A percentile compares a stretch with the other conserved stretches of the same genome.
phyloP scores from a whole-genome alignment of 2,888 invertebrate species.

The Amorpha juglandis region DNA sequence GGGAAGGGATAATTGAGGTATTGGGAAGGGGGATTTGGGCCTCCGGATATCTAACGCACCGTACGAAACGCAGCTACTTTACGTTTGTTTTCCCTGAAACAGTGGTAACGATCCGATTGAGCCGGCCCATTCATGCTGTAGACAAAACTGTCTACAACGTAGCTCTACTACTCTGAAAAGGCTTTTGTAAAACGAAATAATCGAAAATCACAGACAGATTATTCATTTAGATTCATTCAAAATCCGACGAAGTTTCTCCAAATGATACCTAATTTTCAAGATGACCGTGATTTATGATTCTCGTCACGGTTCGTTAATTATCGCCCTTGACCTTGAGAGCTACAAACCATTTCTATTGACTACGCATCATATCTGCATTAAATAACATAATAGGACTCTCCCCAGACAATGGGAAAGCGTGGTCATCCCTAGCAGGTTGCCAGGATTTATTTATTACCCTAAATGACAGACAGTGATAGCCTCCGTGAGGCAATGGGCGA shows the following conservation, averaged over 20 bases:
- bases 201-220: no score
- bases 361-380: slow-evolving; percentile 21
- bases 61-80: no score
- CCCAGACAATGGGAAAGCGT: slow-evolving; percentile 19
- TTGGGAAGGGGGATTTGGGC: no score
- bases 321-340: slow-evolving; percentile 12
- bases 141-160: no score
- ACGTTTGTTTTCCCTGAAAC: no score
- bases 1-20: no score
- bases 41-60: no score
- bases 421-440: slow-evolving; percentile 6
- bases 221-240: background rate
- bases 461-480: background rate
- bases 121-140: no score
- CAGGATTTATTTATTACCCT: background rate
- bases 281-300: slow-evolving; percentile 5
- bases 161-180: no score
- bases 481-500: no score
- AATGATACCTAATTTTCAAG: background rate
- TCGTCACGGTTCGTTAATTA: slow-evolving; percentile 3
- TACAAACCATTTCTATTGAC: slow-evolving; percentile 5
- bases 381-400: slow-evolving; percentile 10
- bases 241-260: background rate
- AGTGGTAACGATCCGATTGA: no score
- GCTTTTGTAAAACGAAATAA: no score